phyloP scores from a whole-genome alignment of 2,888 invertebrate genomes.

The Gasteruption jaculator region DNA sequence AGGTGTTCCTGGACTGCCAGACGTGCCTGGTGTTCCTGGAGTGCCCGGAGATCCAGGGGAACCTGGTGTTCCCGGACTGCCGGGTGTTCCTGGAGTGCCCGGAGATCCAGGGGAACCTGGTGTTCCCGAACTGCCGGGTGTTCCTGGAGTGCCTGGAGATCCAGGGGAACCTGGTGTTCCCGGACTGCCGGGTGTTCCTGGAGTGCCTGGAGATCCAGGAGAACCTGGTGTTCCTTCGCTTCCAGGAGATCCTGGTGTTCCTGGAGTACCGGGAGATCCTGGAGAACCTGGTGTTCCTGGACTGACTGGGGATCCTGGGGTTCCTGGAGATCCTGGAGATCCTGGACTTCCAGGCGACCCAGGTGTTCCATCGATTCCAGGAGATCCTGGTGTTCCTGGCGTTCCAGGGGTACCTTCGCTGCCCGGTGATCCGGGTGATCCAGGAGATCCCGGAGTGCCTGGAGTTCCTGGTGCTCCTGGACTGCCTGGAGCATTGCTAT shows the following conservation, averaged over 20 bases:
- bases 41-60: conserved; percentile 5
- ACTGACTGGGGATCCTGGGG: conserved; percentile 21
- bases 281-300: conserved; percentile 18
- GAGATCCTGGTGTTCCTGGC: conserved; percentile 23
- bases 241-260: conserved; percentile 18
- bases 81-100: conserved; percentile 7
- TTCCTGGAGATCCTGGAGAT: conserved; percentile 15
- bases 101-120: conserved; percentile 24
- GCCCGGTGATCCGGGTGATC: conserved; percentile 16
- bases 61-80: conserved; percentile 3
- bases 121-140: conserved; percentile 21
- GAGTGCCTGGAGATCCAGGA: conserved; percentile 23
- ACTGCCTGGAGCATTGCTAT: conserved; percentile 19
- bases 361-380: conserved; percentile 19
- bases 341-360: conserved; percentile 25
- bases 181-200: conserved; percentile 15
- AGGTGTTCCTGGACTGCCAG: conserved; percentile 13
- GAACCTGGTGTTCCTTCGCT: conserved; percentile 18
- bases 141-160: conserved; percentile 25
- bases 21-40: conserved; percentile 3
- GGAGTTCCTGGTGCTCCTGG: conserved; percentile 25
- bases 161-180: conserved; percentile 22
- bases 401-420: conserved; percentile 21
- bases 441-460: conserved; percentile 22
- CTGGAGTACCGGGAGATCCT: conserved; percentile 27